Conservation (phyloP, 2,797 vertebrate species). For the Lateolabrax maculatus region DNA sequence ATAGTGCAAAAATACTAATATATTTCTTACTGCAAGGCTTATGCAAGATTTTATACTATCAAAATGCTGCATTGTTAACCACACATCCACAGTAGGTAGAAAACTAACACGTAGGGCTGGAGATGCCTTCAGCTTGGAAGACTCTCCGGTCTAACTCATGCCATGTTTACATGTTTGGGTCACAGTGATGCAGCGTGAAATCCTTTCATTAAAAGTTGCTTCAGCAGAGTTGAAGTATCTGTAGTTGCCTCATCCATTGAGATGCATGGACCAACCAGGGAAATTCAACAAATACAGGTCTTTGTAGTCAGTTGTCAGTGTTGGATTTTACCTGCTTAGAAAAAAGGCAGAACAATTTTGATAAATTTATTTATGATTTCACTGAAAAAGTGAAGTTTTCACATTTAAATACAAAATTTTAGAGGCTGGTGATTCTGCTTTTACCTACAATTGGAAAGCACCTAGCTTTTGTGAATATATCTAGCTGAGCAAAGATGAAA, state of each 20-base stretch:
- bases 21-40: constrained; percentile 74
- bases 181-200: constrained; percentile 24
- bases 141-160: background rate
- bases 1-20: constrained; percentile 51
- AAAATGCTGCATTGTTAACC: constrained; percentile 53
- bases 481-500: background rate
- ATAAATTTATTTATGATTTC: background rate
- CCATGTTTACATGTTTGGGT: constrained; percentile 30
- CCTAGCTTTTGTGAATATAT: background rate
- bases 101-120: background rate
- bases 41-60: constrained; percentile 79
- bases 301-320: background rate
- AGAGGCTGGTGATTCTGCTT: background rate
- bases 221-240: constrained; percentile 19
- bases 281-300: background rate
- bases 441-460: background rate
- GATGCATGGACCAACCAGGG: background rate
- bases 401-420: background rate
- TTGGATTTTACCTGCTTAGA: background rate
- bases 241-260: background rate
- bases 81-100: constrained; percentile 35
- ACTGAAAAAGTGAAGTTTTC: background rate
- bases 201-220: constrained; percentile 51
- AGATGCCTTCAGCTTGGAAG: constrained; percentile 32
- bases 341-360: background rate